Evolutionary conservation across 2,888 invertebrate species (phyloP).

Genomic region (Pachymerium ferrugineum): DNA sequence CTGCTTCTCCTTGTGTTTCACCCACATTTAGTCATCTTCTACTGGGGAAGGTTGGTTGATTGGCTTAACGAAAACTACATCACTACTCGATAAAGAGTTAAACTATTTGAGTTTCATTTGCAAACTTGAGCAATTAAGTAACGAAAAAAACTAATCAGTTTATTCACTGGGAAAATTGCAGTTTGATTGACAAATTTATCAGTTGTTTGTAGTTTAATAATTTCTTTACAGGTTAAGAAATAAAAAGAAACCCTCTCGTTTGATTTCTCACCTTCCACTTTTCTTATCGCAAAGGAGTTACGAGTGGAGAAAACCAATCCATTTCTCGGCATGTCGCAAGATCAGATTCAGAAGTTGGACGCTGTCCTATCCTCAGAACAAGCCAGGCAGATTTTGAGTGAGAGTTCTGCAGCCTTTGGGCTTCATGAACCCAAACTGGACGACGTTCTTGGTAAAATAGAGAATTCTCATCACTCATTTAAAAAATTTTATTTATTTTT

Average conservation of each 20-base stretch:
- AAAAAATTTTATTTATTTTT: background rate
- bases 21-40: background rate
- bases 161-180: background rate
- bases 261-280: constrained; percentile 23
- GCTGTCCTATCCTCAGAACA: constrained; percentile 54
- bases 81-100: too few species aligned
- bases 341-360: constrained; percentile 53
- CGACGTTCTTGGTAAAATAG: constrained; percentile 28
- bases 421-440: constrained; percentile 27
- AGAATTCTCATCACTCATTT: background rate
- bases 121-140: too few species aligned
- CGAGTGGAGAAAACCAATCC: constrained; percentile 34
- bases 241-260: constrained; percentile 1
- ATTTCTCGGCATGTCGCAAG: constrained; percentile 49
- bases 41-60: constrained; percentile 11
- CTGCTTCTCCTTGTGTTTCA: constrained; percentile 22
- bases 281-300: constrained; percentile 31
- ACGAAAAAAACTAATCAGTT: background rate
- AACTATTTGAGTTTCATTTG: too few species aligned
- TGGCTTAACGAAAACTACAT: too few species aligned
- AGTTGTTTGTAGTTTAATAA: constrained; percentile 24
- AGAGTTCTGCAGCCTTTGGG: constrained; percentile 38
- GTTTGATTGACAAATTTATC: background rate
- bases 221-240: constrained; percentile 19
- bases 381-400: constrained; percentile 53